Evolutionary conservation across 1,140 invertebrate genomes (phyloP).

Genomic region (Chelonus insularis): DNA sequence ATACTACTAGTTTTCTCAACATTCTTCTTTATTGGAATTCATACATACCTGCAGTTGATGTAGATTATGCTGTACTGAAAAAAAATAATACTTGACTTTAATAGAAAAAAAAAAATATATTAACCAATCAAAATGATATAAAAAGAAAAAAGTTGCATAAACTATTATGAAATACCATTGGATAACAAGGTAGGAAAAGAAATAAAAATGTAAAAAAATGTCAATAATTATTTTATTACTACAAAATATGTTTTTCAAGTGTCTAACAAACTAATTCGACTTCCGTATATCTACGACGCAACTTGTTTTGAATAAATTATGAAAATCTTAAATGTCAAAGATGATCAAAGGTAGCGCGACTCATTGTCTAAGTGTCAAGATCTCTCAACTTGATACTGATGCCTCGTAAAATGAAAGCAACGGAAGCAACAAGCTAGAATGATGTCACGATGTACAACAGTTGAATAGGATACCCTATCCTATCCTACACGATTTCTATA

Average conservation of each 20-base stretch:
- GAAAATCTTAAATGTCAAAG: slow-evolving; percentile 48
- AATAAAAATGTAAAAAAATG: no score
- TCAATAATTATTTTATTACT: no score
- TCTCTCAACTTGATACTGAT: slow-evolving; percentile 7
- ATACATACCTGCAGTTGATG: no score
- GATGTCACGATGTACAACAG: slow-evolving; percentile 26
- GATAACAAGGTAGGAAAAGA: no score
- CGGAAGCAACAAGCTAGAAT: slow-evolving; percentile 32
- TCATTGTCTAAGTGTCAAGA: slow-evolving; percentile 36
- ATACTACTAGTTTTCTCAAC: no score
- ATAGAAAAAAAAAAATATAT: no score
- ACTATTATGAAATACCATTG: no score
- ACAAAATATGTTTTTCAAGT: not conserved
- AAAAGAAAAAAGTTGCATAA: no score
- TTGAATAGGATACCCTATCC: not conserved
- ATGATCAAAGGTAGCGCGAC: slow-evolving; percentile 49
- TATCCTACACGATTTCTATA: not conserved
- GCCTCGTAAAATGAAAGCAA: slow-evolving; percentile 18
- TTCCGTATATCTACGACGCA: not conserved
- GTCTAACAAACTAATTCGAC: not conserved
- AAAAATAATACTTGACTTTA: no score
- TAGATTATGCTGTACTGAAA: no score
- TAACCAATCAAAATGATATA: no score
- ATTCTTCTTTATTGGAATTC: no score
- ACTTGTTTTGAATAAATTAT: slow-evolving; percentile 44